Percentiles rank a stretch among this genome's conserved stretches.
These are phyloP conservation scores for Helogale parvula DNA, from an alignment of 2,113 vertebrate species.

Conservation along the genomic window DNA sequence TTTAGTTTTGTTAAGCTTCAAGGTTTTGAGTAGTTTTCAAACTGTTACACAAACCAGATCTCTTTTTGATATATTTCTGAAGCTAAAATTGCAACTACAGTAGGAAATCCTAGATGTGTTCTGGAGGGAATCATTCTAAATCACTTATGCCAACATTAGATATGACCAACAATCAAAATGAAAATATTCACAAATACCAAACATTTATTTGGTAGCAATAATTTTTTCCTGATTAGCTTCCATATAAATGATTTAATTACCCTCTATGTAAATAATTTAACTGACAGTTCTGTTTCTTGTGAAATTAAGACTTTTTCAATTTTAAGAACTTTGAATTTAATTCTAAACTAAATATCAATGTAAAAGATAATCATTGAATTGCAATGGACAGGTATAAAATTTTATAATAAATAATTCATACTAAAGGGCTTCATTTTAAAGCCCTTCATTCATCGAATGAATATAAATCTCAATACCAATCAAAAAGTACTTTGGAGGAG, in stretches of 20 bases:
- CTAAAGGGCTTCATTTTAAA: conserved; percentile 83
- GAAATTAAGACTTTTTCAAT: conserved; percentile 78
- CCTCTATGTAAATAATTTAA: background rate
- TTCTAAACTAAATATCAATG: conserved; percentile 85
- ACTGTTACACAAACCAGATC: background rate
- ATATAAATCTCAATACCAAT: conserved; percentile 83
- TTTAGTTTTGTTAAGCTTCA: background rate
- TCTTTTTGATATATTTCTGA: background rate
- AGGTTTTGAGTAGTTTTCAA: background rate
- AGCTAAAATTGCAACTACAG: background rate
- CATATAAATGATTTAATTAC: background rate
- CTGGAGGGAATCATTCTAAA: background rate
- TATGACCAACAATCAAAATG: background rate
- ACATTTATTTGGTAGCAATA: background rate
- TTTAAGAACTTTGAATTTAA: conserved; percentile 80
- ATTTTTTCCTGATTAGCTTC: background rate
- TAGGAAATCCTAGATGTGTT: background rate
- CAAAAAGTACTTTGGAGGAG: conserved; percentile 84
- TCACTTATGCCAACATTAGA: background rate
- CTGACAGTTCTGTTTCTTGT: conserved; percentile 21
- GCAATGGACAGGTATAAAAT: conserved; percentile 83
- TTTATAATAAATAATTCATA: conserved; percentile 85
- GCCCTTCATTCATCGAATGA: conserved; percentile 50
- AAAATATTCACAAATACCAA: background rate
- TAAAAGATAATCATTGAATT: conserved; percentile 71